Conservation (phyloP, 2,113 vertebrate genomes). For the Rhegmatorhina hoffmannsi region DNA sequence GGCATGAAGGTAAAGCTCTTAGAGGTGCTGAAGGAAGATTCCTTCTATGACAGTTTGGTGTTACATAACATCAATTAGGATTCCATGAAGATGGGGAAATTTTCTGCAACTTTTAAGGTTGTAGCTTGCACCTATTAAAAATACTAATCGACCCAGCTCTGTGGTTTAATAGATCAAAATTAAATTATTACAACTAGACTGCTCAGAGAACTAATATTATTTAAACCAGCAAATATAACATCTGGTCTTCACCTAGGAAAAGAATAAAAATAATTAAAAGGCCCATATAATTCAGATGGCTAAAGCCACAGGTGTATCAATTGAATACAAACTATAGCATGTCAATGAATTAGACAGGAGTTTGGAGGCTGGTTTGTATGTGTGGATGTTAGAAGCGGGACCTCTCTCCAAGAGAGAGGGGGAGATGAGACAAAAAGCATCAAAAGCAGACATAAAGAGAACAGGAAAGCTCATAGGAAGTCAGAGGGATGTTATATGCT, state of each 20-base stretch:
- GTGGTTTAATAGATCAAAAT: neutral
- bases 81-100: neutral
- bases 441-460: neutral
- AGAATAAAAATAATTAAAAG: neutral
- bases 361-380: neutral
- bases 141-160: neutral
- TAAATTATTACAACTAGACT: neutral
- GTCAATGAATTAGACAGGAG: neutral
- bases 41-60: neutral
- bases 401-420: neutral
- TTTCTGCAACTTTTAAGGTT: neutral
- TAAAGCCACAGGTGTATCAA: neutral
- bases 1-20: neutral
- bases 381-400: neutral
- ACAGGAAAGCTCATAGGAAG: neutral
- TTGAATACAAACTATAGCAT: neutral
- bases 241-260: neutral
- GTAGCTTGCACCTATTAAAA: neutral
- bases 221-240: neutral
- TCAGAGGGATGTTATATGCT: neutral
- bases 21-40: neutral
- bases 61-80: neutral
- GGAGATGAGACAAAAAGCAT: neutral
- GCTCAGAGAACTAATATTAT: neutral
- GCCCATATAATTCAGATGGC: neutral